A percentile compares a stretch with the other conserved stretches of the same genome.
These are phyloP conservation scores for Morpho helenor DNA, from an alignment of 2,888 invertebrate genomes.

Conservation along the genomic window DNA sequence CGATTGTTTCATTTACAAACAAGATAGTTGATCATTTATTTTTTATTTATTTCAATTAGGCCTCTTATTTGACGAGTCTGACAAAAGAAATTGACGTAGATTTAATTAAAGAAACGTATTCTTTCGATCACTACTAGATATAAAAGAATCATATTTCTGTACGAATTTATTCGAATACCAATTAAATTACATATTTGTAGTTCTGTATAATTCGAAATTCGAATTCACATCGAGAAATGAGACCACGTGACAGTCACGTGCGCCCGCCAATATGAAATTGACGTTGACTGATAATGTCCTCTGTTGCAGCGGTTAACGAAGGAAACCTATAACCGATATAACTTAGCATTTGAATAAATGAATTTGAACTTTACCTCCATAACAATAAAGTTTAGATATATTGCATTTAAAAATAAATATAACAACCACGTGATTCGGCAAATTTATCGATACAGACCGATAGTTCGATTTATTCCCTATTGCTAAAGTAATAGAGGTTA, in stretches of 20 bases:
- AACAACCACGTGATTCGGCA: conserved; percentile 19
- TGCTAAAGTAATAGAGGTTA: conserved; percentile 2
- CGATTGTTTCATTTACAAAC: too few species aligned
- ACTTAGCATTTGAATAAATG: background rate
- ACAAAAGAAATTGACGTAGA: too few species aligned
- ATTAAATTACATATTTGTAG: background rate
- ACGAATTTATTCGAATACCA: background rate
- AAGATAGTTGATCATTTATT: too few species aligned
- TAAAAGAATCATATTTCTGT: too few species aligned
- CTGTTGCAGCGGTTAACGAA: conserved; percentile 15
- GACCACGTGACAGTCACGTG: conserved; percentile 28
- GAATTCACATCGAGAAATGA: background rate
- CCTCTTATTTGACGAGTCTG: too few species aligned
- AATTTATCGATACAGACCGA: background rate
- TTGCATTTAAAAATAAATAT: conserved; percentile 13
- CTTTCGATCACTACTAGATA: too few species aligned
- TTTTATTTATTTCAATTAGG: too few species aligned
- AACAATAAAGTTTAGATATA: background rate
- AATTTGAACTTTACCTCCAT: conserved; percentile 10
- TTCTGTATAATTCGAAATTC: conserved; percentile 5
- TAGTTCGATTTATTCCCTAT: conserved; percentile 20
- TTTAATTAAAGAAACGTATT: too few species aligned
- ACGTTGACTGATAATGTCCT: conserved; percentile 31
- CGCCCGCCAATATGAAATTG: conserved; percentile 23
- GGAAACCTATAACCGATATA: conserved; percentile 9